Base-by-base conservation (phyloP, 2,113 vertebrate species). In the Pavo muticus region DNA sequence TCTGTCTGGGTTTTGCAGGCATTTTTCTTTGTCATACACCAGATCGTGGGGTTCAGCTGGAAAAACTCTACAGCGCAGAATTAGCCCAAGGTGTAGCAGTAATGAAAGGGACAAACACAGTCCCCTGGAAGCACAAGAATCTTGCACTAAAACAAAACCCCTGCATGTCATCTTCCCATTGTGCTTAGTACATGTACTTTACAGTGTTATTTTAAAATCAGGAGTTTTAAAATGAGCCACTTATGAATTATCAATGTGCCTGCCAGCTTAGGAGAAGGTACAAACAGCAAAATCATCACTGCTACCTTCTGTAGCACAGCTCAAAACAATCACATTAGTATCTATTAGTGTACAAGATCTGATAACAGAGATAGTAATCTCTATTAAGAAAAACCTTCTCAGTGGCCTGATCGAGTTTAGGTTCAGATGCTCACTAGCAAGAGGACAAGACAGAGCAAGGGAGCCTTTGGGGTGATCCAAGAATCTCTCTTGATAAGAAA, bases 1-100 rank as follows among this genome's bases (percentile, higher is more conserved):
- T 23, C 90, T 1, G 3, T 61, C 88, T 94, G 84, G 73, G 47
- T 29, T 96, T 77, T 86, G 76, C 80, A 90, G 76, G 80, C 92
- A 68, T 90, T 93, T 89, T 84, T 84, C 80, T 87, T 81, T 87
- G 76, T 87, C 76, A 90, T 20, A 88, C 86, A 87, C 88, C 79
- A 86, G 76, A 88, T 21, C 16, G 1, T 39, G 35, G 69, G 3
- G 7, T 11, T 83, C 63, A 82, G 86, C 47, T 95, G 92, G 88
- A 88, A 96, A 69, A 77, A 57, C 52, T 87, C 37, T 68, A 54
- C 45, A 63, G 83, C 0, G 0, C 2, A 90, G 93, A 88, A 91
- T 72, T 71, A 90, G 91, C 90, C 94, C 88, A 94, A 96, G 76
- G 88, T 84, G 90, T 68, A 56, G 52, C 80, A 84, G 72, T 37